phyloP scores from a whole-genome alignment of 2,888 invertebrate genomes.

The Bembecia ichneumoniformis region DNA sequence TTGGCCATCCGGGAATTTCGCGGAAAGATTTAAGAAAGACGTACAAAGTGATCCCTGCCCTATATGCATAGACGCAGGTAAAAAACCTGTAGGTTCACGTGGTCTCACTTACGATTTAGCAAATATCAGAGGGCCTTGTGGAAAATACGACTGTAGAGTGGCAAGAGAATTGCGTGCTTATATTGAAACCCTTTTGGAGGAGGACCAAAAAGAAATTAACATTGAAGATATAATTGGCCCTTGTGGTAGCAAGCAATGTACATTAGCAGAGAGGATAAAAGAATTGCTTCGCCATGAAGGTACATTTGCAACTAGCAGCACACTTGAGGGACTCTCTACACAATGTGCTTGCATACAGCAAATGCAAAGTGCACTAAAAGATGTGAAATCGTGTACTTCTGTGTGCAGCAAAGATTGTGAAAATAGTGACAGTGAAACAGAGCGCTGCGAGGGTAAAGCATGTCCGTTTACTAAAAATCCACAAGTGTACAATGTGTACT shows the following conservation, averaged over 20 bases:
- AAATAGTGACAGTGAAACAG: conserved; percentile 26
- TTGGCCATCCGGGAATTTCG: conserved; percentile 49
- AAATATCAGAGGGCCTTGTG: conserved; percentile 60
- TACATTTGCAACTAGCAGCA: conserved; percentile 29
- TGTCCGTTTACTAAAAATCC: conserved; percentile 33
- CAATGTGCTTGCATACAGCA: conserved; percentile 52
- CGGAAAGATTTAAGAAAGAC: conserved; percentile 47
- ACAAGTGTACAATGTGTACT: conserved; percentile 46
- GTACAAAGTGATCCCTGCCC: conserved; percentile 46
- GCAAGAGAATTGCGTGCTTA: conserved; percentile 54
- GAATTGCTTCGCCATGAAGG: conserved; percentile 53
- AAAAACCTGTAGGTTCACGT: conserved; percentile 18
- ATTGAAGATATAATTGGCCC: conserved; percentile 51
- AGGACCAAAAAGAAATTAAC: conserved; percentile 46
- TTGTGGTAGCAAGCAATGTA: conserved; percentile 57
- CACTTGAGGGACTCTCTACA: conserved; percentile 44
- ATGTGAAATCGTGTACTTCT: conserved; percentile 31
- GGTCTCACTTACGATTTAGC: conserved; percentile 46
- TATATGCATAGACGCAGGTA: conserved; percentile 37
- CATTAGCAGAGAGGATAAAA: conserved; percentile 47
- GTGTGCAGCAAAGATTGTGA: conserved; percentile 41
- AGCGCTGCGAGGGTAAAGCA: conserved; percentile 31
- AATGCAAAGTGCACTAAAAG: conserved; percentile 40
- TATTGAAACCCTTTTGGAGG: conserved; percentile 50
- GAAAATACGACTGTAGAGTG: conserved; percentile 54